Evolutionary conservation across 2,888 invertebrate genomes (phyloP).

Genomic region (Eremobia ochroleuca): DNA sequence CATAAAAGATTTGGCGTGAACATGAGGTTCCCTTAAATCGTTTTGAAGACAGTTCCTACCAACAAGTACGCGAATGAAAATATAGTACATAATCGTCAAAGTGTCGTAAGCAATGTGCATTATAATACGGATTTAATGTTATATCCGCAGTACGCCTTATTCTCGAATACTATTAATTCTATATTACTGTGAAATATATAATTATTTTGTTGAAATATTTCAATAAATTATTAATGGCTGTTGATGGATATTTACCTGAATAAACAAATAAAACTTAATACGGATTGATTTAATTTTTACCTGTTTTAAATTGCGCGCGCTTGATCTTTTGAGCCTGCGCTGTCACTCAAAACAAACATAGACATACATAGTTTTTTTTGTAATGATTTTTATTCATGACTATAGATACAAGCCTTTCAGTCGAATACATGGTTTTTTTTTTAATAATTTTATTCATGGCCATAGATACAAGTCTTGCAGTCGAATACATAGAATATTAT

Average conservation of each 20-base stretch:
- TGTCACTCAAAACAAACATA: background rate
- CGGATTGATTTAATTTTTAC: background rate
- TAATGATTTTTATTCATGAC: too few relatives aligned
- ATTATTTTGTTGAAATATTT: conserved; percentile 73
- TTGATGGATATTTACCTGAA: conserved; percentile 72
- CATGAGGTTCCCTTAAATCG: background rate
- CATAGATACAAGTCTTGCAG: too few relatives aligned
- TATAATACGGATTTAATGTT: conserved; percentile 49
- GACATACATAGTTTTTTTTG: background rate
- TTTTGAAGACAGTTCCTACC: conserved; percentile 17
- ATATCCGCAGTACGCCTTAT: conserved; percentile 58
- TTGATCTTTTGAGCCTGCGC: background rate
- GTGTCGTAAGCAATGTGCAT: conserved; percentile 26
- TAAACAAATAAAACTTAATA: conserved; percentile 55
- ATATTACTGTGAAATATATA: conserved; percentile 52
- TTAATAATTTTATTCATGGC: too few relatives aligned
- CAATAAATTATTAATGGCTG: conserved; percentile 73
- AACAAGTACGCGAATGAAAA: background rate
- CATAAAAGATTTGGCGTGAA: background rate
- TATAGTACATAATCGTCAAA: conserved; percentile 3
- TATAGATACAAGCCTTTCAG: too few relatives aligned
- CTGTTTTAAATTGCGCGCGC: background rate
- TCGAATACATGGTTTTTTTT: too few relatives aligned
- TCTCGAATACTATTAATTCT: conserved; percentile 52
- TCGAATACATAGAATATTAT: too few relatives aligned